Percentiles rank a stretch among this genome's conserved stretches.
Evolutionary conservation across 1,140 invertebrate genomes (phyloP).

Genomic region (Bombus impatiens): DNA sequence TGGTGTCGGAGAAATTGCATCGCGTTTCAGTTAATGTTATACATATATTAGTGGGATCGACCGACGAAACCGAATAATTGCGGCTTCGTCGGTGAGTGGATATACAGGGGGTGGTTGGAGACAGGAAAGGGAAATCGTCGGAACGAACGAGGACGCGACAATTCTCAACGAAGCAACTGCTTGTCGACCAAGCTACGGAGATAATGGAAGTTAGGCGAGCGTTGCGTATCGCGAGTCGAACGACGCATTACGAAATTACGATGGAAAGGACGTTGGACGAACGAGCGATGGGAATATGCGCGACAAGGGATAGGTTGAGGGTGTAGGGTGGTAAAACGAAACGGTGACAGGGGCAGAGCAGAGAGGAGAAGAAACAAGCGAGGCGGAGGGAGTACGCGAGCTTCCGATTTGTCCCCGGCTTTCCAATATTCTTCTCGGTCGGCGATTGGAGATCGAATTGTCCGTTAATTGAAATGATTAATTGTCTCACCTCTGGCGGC

Average conservation of each 20-base stretch:
- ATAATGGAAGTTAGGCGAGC: constrained; percentile 30
- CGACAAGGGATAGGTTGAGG: neutral
- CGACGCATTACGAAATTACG: constrained; percentile 65
- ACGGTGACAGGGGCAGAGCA: neutral
- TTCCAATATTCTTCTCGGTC: constrained; percentile 81
- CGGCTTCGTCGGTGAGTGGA: constrained; percentile 12
- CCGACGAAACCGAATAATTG: constrained; percentile 59
- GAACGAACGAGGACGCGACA: neutral
- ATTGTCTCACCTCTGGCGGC: constrained; percentile 80
- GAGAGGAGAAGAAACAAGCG: constrained; percentile 40
- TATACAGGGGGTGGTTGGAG: no score
- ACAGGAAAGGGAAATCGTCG: neutral
- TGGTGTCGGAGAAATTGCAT: constrained; percentile 53
- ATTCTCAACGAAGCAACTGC: neutral
- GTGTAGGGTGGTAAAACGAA: neutral
- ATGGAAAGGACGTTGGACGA: constrained; percentile 48
- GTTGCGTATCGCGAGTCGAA: constrained; percentile 12
- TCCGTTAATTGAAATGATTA: constrained; percentile 83
- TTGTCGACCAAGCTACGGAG: neutral
- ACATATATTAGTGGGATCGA: constrained; percentile 53
- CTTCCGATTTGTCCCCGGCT: constrained; percentile 76
- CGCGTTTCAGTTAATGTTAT: constrained; percentile 52
- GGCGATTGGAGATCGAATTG: constrained; percentile 81
- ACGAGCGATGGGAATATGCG: constrained; percentile 6
- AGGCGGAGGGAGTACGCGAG: constrained; percentile 43